phyloP scores from a whole-genome alignment of 37 sponge, comb jelly and placozoan genomes.

The Cliona cf. orientalis region DNA sequence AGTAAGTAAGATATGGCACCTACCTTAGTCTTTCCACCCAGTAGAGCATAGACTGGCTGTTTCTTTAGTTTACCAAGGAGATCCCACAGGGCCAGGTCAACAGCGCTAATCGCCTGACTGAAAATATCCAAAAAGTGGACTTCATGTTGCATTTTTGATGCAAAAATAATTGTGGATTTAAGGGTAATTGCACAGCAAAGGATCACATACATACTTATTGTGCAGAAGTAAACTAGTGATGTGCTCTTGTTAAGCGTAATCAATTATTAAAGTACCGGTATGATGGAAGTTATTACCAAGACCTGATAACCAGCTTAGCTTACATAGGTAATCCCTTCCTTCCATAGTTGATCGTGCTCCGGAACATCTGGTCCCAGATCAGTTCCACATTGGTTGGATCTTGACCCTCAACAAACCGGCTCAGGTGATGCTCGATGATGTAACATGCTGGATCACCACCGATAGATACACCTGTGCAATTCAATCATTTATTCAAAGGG shows the following conservation, averaged over 20 bases:
- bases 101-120: slow-evolving; percentile 93
- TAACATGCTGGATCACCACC: slow-evolving; percentile 88
- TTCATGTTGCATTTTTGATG: too few species aligned
- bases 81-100: slow-evolving; percentile 92
- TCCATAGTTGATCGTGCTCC: slow-evolving; percentile 85
- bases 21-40: slow-evolving; percentile 91
- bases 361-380: slow-evolving; percentile 93
- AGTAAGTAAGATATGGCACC: too few species aligned
- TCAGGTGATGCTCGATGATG: slow-evolving; percentile 86
- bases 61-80: slow-evolving; percentile 81
- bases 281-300: too few species aligned
- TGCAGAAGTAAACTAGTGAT: too few species aligned
- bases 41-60: slow-evolving; percentile 81
- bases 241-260: too few species aligned
- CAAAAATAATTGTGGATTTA: too few species aligned
- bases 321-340: slow-evolving; percentile 85
- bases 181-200: too few species aligned
- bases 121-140: too few species aligned
- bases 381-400: slow-evolving; percentile 78
- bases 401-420: slow-evolving; percentile 88
- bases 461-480: slow-evolving; percentile 71
- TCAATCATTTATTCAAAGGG: too few species aligned
- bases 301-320: neutral
- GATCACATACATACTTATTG: too few species aligned
- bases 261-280: too few species aligned